phyloP scores from a whole-genome alignment of 2,888 invertebrate genomes.

The Mantis religiosa region DNA sequence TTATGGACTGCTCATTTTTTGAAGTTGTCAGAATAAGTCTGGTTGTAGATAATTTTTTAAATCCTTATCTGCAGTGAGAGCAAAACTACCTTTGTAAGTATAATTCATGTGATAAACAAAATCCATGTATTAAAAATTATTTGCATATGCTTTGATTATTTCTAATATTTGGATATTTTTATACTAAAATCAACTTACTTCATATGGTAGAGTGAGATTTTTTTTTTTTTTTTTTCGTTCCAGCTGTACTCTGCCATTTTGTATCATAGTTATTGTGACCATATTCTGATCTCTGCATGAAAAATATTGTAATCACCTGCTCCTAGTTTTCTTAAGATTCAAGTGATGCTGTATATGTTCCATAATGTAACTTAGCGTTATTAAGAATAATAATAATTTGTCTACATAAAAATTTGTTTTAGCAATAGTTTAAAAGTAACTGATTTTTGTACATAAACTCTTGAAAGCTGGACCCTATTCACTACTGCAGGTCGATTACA shows the following conservation, averaged over 20 bases:
- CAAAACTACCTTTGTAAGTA: not conserved
- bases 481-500: constrained; percentile 1
- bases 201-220: constrained; percentile 22
- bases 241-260: constrained; percentile 1
- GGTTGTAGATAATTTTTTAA: not conserved
- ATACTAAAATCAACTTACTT: constrained; percentile 25
- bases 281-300: constrained; percentile 16
- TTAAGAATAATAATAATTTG: constrained; percentile 1
- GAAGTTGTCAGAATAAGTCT: not conserved
- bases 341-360: constrained; percentile 13
- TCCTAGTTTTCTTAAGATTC: constrained; percentile 1
- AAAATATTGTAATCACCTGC: constrained; percentile 5
- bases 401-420: not conserved
- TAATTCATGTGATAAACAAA: constrained; percentile 2
- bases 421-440: constrained; percentile 1
- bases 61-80: not conserved
- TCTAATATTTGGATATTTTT: constrained; percentile 29
- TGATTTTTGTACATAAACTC: constrained; percentile 9
- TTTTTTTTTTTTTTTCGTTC: constrained; percentile 14
- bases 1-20: not conserved
- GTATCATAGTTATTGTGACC: not conserved
- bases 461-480: not conserved
- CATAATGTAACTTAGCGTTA: constrained; percentile 1
- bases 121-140: constrained; percentile 15
- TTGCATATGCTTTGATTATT: constrained; percentile 15